Conservation (phyloP, 2,888 invertebrate species). For the Neelides folsomi region DNA sequence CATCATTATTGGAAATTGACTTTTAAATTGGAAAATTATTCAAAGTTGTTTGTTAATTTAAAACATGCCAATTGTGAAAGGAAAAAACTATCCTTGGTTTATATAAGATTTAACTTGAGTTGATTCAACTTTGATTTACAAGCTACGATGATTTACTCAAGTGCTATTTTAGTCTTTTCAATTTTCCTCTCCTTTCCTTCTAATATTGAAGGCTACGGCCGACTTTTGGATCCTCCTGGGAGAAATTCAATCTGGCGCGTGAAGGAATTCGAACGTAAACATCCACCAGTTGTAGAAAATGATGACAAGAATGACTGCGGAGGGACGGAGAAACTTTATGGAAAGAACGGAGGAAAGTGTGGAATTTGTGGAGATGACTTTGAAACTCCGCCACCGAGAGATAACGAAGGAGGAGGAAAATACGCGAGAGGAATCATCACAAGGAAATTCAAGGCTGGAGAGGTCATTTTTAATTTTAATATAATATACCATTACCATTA, state of each 20-base stretch:
- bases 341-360: not conserved
- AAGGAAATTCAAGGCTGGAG: conserved; percentile 14
- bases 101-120: too few relatives aligned
- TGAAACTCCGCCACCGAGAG: conserved; percentile 10
- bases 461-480: conserved; percentile 9
- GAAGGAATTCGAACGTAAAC: conserved; percentile 9
- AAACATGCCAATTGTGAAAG: too few relatives aligned
- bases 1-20: too few relatives aligned
- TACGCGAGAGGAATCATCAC: conserved; percentile 15
- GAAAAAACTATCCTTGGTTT: too few relatives aligned
- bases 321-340: conserved; percentile 12
- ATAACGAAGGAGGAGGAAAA: conserved; percentile 15
- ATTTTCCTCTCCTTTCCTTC: too few relatives aligned
- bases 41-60: too few relatives aligned
- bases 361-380: conserved; percentile 3
- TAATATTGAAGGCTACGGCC: conserved; percentile 10
- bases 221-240: conserved; percentile 15
- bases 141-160: too few relatives aligned
- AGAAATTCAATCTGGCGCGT: conserved; percentile 16
- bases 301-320: conserved; percentile 15
- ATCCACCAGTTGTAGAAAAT: conserved; percentile 11
- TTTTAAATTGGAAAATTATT: too few relatives aligned
- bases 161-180: too few relatives aligned
- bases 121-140: too few relatives aligned
- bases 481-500: too few relatives aligned